Conservation (phyloP, 2,797 vertebrate species). For the Fratercula arctica region DNA sequence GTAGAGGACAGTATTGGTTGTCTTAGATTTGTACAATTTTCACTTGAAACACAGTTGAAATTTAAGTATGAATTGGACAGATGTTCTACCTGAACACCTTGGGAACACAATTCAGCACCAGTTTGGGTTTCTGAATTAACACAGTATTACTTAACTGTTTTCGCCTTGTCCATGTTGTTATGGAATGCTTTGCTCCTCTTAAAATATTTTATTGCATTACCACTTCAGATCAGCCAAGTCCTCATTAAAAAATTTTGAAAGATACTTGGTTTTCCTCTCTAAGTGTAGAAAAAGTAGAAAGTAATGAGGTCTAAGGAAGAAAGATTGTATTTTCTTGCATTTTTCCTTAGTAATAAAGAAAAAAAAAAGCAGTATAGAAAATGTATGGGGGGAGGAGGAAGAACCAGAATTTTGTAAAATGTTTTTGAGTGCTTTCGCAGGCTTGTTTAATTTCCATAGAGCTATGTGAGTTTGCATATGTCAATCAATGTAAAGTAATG, state of each 20-base stretch:
- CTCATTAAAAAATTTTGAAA: neutral
- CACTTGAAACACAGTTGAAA: neutral
- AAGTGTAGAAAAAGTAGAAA: neutral
- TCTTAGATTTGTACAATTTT: neutral
- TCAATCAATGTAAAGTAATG: slow-evolving; percentile 53
- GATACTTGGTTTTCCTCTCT: neutral
- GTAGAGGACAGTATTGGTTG: neutral
- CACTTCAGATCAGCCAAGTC: neutral
- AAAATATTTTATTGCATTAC: neutral
- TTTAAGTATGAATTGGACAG: neutral
- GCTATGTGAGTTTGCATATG: slow-evolving; percentile 9
- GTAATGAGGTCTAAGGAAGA: neutral
- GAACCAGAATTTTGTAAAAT: neutral
- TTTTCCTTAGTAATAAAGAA: neutral
- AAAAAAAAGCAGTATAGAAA: neutral
- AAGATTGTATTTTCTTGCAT: neutral
- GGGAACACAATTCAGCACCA: neutral
- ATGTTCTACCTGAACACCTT: neutral
- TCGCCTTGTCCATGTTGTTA: neutral
- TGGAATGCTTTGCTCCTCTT: neutral
- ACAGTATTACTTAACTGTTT: neutral
- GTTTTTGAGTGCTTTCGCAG: neutral
- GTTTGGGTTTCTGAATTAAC: neutral
- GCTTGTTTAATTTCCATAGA: neutral
- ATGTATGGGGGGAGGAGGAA: neutral